phyloP scores from a whole-genome alignment of 2,888 invertebrate genomes.

The Vandiemenella viatica region DNA sequence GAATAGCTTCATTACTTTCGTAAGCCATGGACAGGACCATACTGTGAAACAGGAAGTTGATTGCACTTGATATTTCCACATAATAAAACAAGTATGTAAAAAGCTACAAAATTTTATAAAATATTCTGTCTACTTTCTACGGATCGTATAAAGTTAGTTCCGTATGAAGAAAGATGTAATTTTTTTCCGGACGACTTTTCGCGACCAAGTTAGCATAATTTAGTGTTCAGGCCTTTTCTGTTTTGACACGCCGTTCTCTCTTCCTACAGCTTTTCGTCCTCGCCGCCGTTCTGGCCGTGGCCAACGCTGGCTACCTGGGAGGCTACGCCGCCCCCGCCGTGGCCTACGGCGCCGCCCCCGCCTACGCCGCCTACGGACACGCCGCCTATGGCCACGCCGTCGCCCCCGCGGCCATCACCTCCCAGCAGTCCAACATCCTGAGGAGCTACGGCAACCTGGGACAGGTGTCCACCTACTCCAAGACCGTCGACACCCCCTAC shows the following conservation, averaged over 20 bases:
- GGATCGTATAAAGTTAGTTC: too few species aligned
- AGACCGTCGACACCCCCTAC: conserved; percentile 55
- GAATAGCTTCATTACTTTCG: too few species aligned
- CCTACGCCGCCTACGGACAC: conserved; percentile 30
- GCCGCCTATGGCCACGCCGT: conserved; percentile 28
- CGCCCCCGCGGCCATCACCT: conserved; percentile 17
- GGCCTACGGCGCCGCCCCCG: conserved; percentile 33
- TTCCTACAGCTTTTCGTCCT: conserved; percentile 8
- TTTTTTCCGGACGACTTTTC: too few species aligned
- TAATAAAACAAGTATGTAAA: too few species aligned
- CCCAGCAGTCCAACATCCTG: conserved; percentile 22
- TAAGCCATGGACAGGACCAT: too few species aligned
- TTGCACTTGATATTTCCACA: too few species aligned
- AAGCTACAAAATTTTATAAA: too few species aligned
- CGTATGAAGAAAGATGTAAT: too few species aligned
- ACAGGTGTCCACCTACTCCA: conserved; percentile 47
- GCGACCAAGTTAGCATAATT: too few species aligned
- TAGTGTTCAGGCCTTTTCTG: too few species aligned
- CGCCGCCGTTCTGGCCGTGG: conserved; percentile 19
- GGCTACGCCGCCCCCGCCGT: conserved; percentile 18
- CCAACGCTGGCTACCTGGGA: conserved; percentile 19
- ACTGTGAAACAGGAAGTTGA: too few species aligned
- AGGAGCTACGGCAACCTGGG: conserved; percentile 51
- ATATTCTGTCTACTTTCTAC: too few species aligned
- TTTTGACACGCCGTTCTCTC: background rate